Evolutionary conservation across 2,888 invertebrate species (phyloP), one percentile per base, ranked within the genome.

Genomic region (Tenthredo mesomela): DNA sequence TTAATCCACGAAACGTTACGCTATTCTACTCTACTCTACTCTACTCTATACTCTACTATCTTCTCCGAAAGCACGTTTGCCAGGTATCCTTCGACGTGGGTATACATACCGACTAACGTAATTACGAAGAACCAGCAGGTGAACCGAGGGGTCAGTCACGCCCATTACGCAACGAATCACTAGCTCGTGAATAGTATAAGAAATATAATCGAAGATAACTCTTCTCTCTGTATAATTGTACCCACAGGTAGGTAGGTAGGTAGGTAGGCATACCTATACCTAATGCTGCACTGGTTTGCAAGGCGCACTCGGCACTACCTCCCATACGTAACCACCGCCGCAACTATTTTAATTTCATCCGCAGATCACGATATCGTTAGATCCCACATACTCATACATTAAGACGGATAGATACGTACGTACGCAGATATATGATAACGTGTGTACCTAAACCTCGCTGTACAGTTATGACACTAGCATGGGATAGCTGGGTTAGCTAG

Each of bases 91-190:
- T 37, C 21, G 10, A 50, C 50, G 50, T 50, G 33, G 21, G 50
- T 29, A 29, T 25, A 25, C 29, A 12, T 29, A 29, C 29, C 29
- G 71, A 7, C 71, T 43, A 73, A 73, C 6, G 43, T 73, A 73
- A 73, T 73, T 73, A 73, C 43, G 71, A 73, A 37, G 21, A 73
- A 73, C 40, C 21, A 21, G 29, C 77, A 77, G 50, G 50, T 77
- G 77, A 50, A 54, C 47, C 33, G 7, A 77, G 54, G 9, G 54
- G 54, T 50, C 33, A 50, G 77, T 50, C 77, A 77, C 77, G 77
- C 50, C 77, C 77, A 50, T 77, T 77, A 50, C 77, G 77, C 40
- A 77, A 77, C 77, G 77, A 77, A 77, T 50, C 29, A 37, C 70
- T 37, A 29, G 18, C 70, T 37, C 70, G 15, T 33, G 37, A 70